A percentile compares a stretch with the other conserved stretches of the same genome.
phyloP scores from a whole-genome alignment of 2,888 invertebrate genomes.

The Orchesella flavescens region DNA sequence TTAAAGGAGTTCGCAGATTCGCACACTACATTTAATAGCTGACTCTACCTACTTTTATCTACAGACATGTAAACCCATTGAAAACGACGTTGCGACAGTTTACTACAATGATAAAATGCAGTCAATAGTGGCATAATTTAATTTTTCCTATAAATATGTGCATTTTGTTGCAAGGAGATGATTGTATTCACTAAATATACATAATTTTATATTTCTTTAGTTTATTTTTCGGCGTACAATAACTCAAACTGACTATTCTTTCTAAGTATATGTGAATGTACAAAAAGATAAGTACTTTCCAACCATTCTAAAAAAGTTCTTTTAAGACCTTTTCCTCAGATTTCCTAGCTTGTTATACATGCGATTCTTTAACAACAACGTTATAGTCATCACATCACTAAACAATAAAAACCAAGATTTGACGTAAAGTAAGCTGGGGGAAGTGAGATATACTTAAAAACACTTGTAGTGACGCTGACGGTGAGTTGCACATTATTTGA shows the following conservation, averaged over 20 bases:
- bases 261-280: too few relatives aligned
- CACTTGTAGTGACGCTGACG: neutral
- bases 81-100: too few relatives aligned
- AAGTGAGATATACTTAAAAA: slow-evolving; percentile 3
- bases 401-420: slow-evolving; percentile 47
- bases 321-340: slow-evolving; percentile 52
- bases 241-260: slow-evolving; percentile 11
- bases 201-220: neutral
- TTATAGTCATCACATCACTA: slow-evolving; percentile 57
- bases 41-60: too few relatives aligned
- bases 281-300: slow-evolving; percentile 42
- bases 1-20: too few relatives aligned
- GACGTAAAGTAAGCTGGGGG: slow-evolving; percentile 3
- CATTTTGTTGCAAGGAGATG: too few relatives aligned
- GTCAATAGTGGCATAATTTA: too few relatives aligned
- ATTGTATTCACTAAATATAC: too few relatives aligned
- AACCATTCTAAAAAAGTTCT: slow-evolving; percentile 57
- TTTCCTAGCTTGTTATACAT: slow-evolving; percentile 16
- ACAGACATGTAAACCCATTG: too few relatives aligned
- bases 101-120: too few relatives aligned
- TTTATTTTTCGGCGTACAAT: slow-evolving; percentile 12
- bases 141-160: too few relatives aligned
- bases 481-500: slow-evolving; percentile 20
- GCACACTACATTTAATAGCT: too few relatives aligned
- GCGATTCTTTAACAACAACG: neutral